Evolutionary conservation across 2,113 vertebrate genomes (phyloP), one percentile per base, ranked within the genome.

Genomic region (Aphelocoma coerulescens): DNA sequence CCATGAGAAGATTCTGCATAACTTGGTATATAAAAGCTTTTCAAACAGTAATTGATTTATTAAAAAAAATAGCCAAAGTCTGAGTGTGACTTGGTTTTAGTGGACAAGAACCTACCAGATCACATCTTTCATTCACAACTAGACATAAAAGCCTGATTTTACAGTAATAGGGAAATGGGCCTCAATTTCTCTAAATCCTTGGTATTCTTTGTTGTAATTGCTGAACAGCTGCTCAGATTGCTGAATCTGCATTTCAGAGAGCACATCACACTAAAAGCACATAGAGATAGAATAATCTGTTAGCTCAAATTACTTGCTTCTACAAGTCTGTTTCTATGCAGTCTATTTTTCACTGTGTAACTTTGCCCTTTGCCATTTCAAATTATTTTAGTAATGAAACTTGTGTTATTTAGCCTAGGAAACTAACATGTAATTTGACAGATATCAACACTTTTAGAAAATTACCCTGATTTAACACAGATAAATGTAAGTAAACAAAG

Each of bases 161-260:
- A 39, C 65, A 67, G 43, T 72, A 67, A 72, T 5, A 37, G 13
- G 57, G 32, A 88, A 93, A 85, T 3, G 2, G 57, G 52, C 27
- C 37, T 93, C 61, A 13, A 24, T 88, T 88, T 88, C 88, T 61
- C 58, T 76, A 44, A 85, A 87, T 71, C 32, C 46, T 81, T 49
- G 5, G 1, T 49, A 66, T 87, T 89, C 35, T 48, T 87, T 91
- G 30, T 73, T 55, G 37, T 62, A 49, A 62, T 61, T 67, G 71
- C 54, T 88, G 39, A 72, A 51, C 62, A 92, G 62, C 51, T 95
- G 75, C 71, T 54, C 16, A 35, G 7, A 65, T 55, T 51, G 62
- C 83, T 92, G 62, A 75, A 88, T 76, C 46, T 93, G 72, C 49
- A 41, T 85, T 92, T 92, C 79, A 93, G 88, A 76, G 27, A 65